Conservation (phyloP, 2,888 invertebrate genomes). For the Gasteruption jaculator region DNA sequence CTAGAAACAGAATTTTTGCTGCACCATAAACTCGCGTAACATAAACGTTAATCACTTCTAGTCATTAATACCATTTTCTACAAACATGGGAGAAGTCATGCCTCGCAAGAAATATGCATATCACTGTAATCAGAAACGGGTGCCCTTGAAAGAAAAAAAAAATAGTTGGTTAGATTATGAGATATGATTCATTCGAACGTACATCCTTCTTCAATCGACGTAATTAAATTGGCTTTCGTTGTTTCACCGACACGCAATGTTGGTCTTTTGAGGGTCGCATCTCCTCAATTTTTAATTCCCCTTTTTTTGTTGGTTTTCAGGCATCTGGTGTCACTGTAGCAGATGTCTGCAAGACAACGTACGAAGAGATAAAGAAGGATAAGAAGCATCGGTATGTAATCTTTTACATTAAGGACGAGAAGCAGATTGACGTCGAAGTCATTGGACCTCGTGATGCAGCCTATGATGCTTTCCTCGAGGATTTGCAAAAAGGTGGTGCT, state of each 20-base stretch:
- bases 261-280: too few relatives aligned
- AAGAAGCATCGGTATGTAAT: conserved; percentile 97
- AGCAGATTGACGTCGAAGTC: conserved; percentile 92
- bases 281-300: background rate
- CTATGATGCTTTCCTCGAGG: conserved; percentile 91
- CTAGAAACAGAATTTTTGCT: too few relatives aligned
- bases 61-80: too few relatives aligned
- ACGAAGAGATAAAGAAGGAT: conserved; percentile 96
- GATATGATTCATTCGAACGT: too few relatives aligned
- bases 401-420: conserved; percentile 93
- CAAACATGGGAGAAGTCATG: too few relatives aligned
- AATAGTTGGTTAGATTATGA: too few relatives aligned
- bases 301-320: conserved; percentile 47
- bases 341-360: conserved; percentile 90
- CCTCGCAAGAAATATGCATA: too few relatives aligned
- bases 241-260: too few relatives aligned
- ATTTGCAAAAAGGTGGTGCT: conserved; percentile 85
- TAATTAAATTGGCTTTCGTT: background rate
- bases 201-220: background rate
- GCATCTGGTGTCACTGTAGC: conserved; percentile 97
- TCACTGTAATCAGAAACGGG: too few relatives aligned
- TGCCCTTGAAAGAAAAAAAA: too few relatives aligned
- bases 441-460: conserved; percentile 86
- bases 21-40: too few relatives aligned
- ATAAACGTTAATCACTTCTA: too few relatives aligned